Conservation (phyloP, 2,797 vertebrate genomes). For the Chromobotia macracanthus region DNA sequence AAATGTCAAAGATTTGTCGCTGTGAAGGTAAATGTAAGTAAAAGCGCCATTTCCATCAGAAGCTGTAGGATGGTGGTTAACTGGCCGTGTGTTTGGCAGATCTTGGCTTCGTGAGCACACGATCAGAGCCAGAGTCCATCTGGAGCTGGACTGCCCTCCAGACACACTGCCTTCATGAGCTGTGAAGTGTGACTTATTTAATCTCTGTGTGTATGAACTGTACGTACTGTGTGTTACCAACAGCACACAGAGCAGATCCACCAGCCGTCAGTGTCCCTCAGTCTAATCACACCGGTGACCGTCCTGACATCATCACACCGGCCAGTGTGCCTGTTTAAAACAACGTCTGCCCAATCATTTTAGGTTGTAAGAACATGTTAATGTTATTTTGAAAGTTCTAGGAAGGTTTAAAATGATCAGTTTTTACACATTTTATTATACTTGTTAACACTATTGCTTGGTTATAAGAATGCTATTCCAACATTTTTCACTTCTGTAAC, state of each 20-base stretch:
- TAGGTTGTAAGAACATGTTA: no score
- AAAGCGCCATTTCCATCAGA: constrained; percentile 36
- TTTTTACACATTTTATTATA: no score
- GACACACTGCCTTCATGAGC: not conserved
- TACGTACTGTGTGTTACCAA: not conserved
- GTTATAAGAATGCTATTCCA: no score
- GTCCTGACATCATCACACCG: not conserved
- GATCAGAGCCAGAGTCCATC: constrained; percentile 34
- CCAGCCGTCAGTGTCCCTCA: constrained; percentile 3
- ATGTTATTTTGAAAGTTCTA: no score
- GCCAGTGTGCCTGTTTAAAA: constrained; percentile 19
- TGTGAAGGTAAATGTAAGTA: constrained; percentile 21
- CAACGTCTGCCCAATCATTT: no score
- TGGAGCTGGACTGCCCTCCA: constrained; percentile 28
- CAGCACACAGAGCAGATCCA: not conserved
- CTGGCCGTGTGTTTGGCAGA: constrained; percentile 25
- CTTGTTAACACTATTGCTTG: no score
- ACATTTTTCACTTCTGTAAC: no score
- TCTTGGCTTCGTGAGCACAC: constrained; percentile 30
- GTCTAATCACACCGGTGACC: constrained; percentile 27
- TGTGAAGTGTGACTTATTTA: constrained; percentile 42
- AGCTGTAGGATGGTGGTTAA: constrained; percentile 41
- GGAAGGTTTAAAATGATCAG: no score
- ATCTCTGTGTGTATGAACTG: constrained; percentile 16
- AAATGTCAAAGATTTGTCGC: not conserved